phyloP scores from a whole-genome alignment of 2,797 vertebrate genomes.

The Champsocephalus gunnari region DNA sequence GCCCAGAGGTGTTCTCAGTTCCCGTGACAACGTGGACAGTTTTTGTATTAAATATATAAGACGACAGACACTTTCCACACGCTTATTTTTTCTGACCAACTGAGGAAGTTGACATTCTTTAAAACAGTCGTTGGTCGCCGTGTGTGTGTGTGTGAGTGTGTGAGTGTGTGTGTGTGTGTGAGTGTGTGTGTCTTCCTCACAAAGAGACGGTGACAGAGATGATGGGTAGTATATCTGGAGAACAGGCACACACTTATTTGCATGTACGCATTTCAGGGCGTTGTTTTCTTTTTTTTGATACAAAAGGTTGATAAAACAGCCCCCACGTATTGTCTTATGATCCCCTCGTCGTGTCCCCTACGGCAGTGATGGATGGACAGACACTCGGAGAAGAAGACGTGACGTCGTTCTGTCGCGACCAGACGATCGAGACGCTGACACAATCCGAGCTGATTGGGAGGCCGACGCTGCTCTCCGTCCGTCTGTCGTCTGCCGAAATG shows the following conservation, averaged over 20 bases:
- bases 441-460: conserved; percentile 30
- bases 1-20: conserved; percentile 22
- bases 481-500: background rate
- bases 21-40: conserved; percentile 31
- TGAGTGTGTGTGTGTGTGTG: no score
- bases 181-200: conserved; percentile 29
- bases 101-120: conserved; percentile 59
- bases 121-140: conserved; percentile 37
- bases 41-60: conserved; percentile 60
- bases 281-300: conserved; percentile 51
- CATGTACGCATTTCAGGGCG: conserved; percentile 51
- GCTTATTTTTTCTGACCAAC: conserved; percentile 64
- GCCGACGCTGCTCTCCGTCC: conserved; percentile 6
- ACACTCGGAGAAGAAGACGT: conserved; percentile 62
- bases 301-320: conserved; percentile 70
- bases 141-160: conserved; percentile 1
- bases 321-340: background rate
- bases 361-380: conserved; percentile 80
- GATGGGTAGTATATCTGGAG: conserved; percentile 51
- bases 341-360: conserved; percentile 40
- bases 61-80: conserved; percentile 60
- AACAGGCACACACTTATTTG: conserved; percentile 71
- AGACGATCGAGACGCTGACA: conserved; percentile 20
- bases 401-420: conserved; percentile 41
- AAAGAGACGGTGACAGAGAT: conserved; percentile 57